phyloP scores from a whole-genome alignment of 2,797 vertebrate genomes.

The Clarias fuscus region DNA sequence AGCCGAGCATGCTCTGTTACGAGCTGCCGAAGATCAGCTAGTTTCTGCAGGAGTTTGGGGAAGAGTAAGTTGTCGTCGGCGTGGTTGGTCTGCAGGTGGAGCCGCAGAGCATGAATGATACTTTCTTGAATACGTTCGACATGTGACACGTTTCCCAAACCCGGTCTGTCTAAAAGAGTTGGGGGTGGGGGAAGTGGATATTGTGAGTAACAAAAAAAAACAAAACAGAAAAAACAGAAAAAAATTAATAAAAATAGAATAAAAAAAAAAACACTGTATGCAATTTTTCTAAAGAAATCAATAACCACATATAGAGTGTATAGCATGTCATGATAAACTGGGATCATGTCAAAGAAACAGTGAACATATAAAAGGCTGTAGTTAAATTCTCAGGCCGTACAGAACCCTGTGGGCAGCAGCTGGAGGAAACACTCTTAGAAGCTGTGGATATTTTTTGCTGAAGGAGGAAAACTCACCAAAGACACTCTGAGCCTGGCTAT shows the following conservation, averaged over 20 bases:
- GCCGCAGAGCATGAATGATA: slow-evolving; percentile 86
- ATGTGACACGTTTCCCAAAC: slow-evolving; percentile 82
- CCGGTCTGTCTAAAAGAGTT: slow-evolving; percentile 82
- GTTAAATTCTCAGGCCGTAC: slow-evolving; percentile 17
- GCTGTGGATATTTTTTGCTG: slow-evolving; percentile 41
- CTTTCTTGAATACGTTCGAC: slow-evolving; percentile 91
- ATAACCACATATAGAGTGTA: neutral
- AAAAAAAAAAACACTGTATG: neutral
- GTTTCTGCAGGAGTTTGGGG: slow-evolving; percentile 92
- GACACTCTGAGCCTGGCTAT: slow-evolving; percentile 29
- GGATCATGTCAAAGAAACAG: slow-evolving; percentile 16
- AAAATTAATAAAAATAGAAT: neutral
- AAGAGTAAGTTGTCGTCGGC: slow-evolving; percentile 88
- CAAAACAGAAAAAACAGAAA: slow-evolving; percentile 14
- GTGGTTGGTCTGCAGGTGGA: slow-evolving; percentile 89
- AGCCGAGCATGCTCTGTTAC: slow-evolving; percentile 93
- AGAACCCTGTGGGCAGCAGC: slow-evolving; percentile 33
- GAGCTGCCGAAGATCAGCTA: slow-evolving; percentile 91
- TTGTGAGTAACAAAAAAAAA: slow-evolving; percentile 11
- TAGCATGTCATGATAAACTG: slow-evolving; percentile 6
- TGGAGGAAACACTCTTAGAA: slow-evolving; percentile 41
- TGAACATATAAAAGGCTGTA: neutral
- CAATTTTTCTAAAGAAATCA: neutral
- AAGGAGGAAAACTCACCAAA: slow-evolving; percentile 16
- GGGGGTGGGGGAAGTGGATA: neutral